Evolutionary conservation across 64 coral and sea anemone genomes (phyloP).

Genomic region (Dendrophyllia cribrosa): DNA sequence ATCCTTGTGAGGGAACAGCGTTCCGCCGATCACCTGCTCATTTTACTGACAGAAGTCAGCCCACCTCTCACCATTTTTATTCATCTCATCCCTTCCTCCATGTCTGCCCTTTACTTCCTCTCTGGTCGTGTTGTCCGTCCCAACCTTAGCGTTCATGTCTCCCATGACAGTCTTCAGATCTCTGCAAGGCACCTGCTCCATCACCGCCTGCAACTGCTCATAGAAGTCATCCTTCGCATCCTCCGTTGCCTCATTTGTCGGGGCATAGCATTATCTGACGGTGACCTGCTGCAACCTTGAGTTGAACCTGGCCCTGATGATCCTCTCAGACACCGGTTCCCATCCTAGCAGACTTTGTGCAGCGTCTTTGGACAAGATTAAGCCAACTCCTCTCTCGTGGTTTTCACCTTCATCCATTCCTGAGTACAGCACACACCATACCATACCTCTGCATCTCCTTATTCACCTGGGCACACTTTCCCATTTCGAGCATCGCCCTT

Average conservation of each 20-base stretch:
- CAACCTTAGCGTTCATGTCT: constrained; percentile 43
- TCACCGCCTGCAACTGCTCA: constrained; percentile 13
- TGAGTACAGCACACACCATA: constrained; percentile 65
- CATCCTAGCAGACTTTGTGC: neutral
- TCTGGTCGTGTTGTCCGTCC: neutral
- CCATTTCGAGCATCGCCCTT: constrained; percentile 21
- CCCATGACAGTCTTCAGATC: constrained; percentile 31
- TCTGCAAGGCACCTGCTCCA: constrained; percentile 6
- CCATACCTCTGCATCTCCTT: constrained; percentile 21
- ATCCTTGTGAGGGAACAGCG: neutral
- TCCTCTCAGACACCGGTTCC: constrained; percentile 32
- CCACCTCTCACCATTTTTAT: constrained; percentile 18
- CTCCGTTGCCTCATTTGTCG: constrained; percentile 10
- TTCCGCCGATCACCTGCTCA: neutral
- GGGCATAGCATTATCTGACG: constrained; percentile 23
- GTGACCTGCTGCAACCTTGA: constrained; percentile 1
- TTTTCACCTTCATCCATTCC: constrained; percentile 40
- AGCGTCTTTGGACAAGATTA: constrained; percentile 47
- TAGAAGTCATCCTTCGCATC: neutral
- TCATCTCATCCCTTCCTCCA: constrained; percentile 14
- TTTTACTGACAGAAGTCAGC: neutral
- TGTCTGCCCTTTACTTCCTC: constrained; percentile 12
- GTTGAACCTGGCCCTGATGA: constrained; percentile 12
- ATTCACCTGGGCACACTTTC: constrained; percentile 9
- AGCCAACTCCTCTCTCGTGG: constrained; percentile 41